Evolutionary conservation across 2,888 invertebrate species (phyloP).

Genomic region (Scaptodrosophila latifasciaeformis): DNA sequence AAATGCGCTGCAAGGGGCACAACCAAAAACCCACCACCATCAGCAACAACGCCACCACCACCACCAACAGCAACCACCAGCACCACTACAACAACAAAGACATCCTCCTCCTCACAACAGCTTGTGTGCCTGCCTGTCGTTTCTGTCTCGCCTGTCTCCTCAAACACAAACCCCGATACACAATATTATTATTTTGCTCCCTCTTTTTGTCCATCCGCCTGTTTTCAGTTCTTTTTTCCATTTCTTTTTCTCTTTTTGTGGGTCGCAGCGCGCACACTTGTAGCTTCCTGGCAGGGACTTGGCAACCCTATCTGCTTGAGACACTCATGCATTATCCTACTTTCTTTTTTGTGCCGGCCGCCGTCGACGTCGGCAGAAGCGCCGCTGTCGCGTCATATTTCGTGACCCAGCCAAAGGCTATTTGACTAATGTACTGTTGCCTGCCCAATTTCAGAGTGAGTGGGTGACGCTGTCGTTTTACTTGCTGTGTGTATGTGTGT

Average conservation of each 20-base stretch:
- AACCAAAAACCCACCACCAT: constrained; percentile 61
- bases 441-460: constrained; percentile 22
- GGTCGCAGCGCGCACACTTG: constrained; percentile 46
- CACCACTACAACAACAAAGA: constrained; percentile 24
- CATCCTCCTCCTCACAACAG: constrained; percentile 36
- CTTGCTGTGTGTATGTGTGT: background rate
- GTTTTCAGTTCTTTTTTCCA: background rate
- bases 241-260: background rate
- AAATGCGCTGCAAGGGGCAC: constrained; percentile 52
- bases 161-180: constrained; percentile 18
- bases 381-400: constrained; percentile 35
- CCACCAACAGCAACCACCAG: constrained; percentile 5
- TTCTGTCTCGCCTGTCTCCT: constrained; percentile 16
- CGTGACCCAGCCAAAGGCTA: constrained; percentile 9
- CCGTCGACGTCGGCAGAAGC: too few relatives aligned
- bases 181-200: constrained; percentile 20
- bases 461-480: constrained; percentile 34
- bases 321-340: constrained; percentile 51
- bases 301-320: constrained; percentile 37
- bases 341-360: constrained; percentile 47
- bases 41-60: constrained; percentile 14
- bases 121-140: constrained; percentile 5
- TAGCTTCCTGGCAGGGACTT: constrained; percentile 31
- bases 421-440: constrained; percentile 37
- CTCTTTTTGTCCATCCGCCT: constrained; percentile 4